Evolutionary conservation across 2,113 vertebrate species (phyloP).

Genomic region (Chaenocephalus aceratus): DNA sequence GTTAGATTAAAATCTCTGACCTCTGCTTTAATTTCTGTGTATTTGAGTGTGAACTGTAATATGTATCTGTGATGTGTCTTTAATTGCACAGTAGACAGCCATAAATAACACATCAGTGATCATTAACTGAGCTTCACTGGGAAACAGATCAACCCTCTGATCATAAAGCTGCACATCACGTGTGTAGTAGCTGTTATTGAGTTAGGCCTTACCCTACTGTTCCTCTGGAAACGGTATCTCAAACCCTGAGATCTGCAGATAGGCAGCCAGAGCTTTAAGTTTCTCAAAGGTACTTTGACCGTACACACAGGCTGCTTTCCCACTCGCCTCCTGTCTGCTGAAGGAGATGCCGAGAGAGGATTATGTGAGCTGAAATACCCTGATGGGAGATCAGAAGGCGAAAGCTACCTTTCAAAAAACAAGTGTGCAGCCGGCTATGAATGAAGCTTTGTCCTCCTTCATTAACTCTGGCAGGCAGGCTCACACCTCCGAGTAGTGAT

Average conservation of each 20-base stretch:
- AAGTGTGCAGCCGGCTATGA: conserved; percentile 66
- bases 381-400: conserved; percentile 68
- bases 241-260: conserved; percentile 46
- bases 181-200: conserved; percentile 27
- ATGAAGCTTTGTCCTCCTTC: conserved; percentile 77
- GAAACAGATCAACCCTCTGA: neutral
- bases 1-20: conserved; percentile 18
- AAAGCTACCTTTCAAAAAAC: conserved; percentile 64
- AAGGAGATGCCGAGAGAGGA: conserved; percentile 77
- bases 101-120: conserved; percentile 5
- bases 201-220: conserved; percentile 42
- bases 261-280: conserved; percentile 34
- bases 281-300: conserved; percentile 61
- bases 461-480: conserved; percentile 30
- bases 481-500: conserved; percentile 40
- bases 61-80: neutral
- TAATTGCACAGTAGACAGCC: neutral
- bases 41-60: neutral
- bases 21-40: conserved; percentile 5
- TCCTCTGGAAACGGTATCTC: conserved; percentile 34
- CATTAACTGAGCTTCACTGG: conserved; percentile 21
- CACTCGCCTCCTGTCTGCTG: conserved; percentile 36
- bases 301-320: conserved; percentile 26
- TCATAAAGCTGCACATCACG: conserved; percentile 42
- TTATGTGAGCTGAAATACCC: conserved; percentile 76